phyloP scores from a whole-genome alignment of 2,888 invertebrate species.

The Brenthis hecate region DNA sequence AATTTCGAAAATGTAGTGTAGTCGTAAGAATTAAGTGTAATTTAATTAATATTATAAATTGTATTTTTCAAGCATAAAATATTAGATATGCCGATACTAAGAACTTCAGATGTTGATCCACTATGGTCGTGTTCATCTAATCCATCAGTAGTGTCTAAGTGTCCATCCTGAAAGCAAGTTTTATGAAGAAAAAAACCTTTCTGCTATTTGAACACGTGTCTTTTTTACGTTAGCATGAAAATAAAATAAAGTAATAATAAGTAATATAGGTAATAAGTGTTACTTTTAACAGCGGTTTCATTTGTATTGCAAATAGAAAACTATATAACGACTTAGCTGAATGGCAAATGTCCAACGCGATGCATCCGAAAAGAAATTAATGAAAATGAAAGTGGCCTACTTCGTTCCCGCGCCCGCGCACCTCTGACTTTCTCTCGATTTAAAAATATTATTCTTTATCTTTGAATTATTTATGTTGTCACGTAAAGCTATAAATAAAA shows the following conservation, averaged over 20 bases:
- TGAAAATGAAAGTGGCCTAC: conserved; percentile 81
- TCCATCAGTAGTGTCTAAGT: too few relatives aligned
- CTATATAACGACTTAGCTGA: conserved; percentile 21
- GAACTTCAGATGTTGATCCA: too few relatives aligned
- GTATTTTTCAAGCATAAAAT: too few relatives aligned
- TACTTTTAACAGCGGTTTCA: background rate
- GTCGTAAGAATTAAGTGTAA: too few relatives aligned
- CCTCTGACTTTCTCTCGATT: conserved; percentile 71
- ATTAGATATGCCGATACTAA: too few relatives aligned
- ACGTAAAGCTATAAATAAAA: background rate
- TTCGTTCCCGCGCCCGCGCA: conserved; percentile 53
- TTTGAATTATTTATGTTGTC: conserved; percentile 25
- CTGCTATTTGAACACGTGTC: too few relatives aligned
- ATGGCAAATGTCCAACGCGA: conserved; percentile 63
- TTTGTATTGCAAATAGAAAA: background rate
- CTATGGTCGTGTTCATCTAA: too few relatives aligned
- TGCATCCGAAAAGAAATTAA: conserved; percentile 81
- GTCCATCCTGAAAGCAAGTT: too few relatives aligned
- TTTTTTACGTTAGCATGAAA: too few relatives aligned
- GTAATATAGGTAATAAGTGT: background rate
- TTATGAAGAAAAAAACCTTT: too few relatives aligned
- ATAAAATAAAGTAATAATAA: background rate
- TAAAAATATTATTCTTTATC: conserved; percentile 66
- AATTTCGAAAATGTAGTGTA: too few relatives aligned
- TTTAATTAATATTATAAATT: too few relatives aligned